phyloP scores from a whole-genome alignment of 2,888 invertebrate species.

The Chironomus tentans region DNA sequence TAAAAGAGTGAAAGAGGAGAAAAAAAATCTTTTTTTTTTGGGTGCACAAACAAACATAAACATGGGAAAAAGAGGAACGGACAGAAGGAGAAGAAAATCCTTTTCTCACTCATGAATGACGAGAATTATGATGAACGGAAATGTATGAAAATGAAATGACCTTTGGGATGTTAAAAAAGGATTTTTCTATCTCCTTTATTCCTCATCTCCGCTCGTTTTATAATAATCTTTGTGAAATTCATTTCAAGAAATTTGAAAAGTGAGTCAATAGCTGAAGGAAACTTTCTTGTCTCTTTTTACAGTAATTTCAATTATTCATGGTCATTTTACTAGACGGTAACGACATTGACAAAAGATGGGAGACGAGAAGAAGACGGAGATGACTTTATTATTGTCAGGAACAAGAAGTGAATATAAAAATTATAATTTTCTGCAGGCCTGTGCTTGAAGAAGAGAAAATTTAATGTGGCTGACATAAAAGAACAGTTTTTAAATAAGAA shows the following conservation, averaged over 20 bases:
- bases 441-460: background rate
- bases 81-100: background rate
- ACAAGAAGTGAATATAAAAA: too few species aligned
- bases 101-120: background rate
- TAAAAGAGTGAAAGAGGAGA: too few species aligned
- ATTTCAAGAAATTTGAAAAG: background rate
- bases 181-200: background rate
- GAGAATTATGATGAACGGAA: background rate
- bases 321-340: background rate
- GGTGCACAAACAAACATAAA: background rate
- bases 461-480: background rate
- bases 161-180: background rate
- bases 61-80: background rate
- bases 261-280: background rate
- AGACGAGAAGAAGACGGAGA: background rate
- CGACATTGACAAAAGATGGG: background rate
- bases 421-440: background rate
- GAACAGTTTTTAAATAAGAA: background rate
- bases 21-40: background rate
- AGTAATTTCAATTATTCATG: background rate
- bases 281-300: background rate
- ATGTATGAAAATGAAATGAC: background rate
- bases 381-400: background rate
- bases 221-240: background rate
- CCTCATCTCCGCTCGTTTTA: background rate